phyloP scores from a whole-genome alignment of 2,113 vertebrate genomes.

The Rhea pennata region DNA sequence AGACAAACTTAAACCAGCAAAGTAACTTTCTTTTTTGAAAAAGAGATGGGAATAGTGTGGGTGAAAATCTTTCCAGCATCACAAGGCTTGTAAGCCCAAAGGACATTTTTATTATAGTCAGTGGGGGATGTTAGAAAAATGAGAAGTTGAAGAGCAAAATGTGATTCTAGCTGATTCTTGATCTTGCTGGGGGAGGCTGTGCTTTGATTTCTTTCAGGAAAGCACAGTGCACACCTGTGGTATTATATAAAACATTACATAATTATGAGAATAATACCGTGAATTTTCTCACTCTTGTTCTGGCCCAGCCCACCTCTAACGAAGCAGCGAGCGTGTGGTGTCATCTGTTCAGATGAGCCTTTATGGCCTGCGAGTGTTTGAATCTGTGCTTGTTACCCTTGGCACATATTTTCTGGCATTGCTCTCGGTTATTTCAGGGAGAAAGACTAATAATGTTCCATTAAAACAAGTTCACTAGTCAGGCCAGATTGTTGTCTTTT shows the following conservation, averaged over 20 bases:
- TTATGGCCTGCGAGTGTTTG: background rate
- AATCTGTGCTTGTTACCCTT: background rate
- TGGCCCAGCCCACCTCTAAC: background rate
- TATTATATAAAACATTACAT: slow-evolving; percentile 34
- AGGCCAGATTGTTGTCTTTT: slow-evolving; percentile 22
- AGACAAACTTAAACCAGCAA: background rate
- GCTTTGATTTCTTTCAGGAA: slow-evolving; percentile 43
- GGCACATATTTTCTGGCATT: background rate
- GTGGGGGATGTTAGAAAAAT: slow-evolving; percentile 22
- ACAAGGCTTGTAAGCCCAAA: slow-evolving; percentile 1
- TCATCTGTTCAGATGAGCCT: background rate
- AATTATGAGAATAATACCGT: slow-evolving; percentile 6
- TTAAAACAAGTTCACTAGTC: slow-evolving; percentile 24
- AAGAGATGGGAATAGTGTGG: background rate
- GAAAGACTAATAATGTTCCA: background rate
- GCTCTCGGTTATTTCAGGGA: background rate
- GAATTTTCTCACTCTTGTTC: background rate
- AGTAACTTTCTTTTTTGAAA: background rate
- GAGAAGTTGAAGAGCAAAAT: slow-evolving; percentile 36
- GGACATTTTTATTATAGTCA: slow-evolving; percentile 1
- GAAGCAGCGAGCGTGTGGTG: background rate
- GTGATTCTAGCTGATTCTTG: slow-evolving; percentile 24
- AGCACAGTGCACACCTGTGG: slow-evolving; percentile 17
- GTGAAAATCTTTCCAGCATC: slow-evolving; percentile 39
- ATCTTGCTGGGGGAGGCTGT: slow-evolving; percentile 25